Percentiles rank a stretch among this genome's conserved stretches.
phyloP scores from a whole-genome alignment of 2,888 invertebrate genomes.

The Pollenia angustigena region DNA sequence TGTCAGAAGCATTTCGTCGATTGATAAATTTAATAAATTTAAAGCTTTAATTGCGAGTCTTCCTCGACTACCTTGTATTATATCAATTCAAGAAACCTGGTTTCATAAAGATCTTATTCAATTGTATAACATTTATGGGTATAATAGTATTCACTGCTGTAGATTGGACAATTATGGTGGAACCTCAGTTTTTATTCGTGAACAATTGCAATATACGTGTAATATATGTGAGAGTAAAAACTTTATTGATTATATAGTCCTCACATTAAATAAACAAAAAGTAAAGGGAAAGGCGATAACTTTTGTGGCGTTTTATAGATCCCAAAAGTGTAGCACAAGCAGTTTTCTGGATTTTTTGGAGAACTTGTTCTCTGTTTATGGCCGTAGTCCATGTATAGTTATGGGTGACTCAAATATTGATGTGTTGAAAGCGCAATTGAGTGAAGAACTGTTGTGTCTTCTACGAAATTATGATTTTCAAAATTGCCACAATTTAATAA shows the following conservation, averaged over 20 bases:
- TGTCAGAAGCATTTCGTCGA: conserved; percentile 13
- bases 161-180: conserved; percentile 1
- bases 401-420: neutral
- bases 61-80: neutral
- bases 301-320: too few relatives aligned
- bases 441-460: too few relatives aligned
- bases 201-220: neutral
- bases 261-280: neutral
- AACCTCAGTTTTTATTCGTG: neutral
- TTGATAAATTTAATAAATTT: conserved; percentile 40
- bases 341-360: too few relatives aligned
- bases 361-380: too few relatives aligned
- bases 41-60: neutral
- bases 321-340: too few relatives aligned
- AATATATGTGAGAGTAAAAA: neutral
- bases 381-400: neutral
- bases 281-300: too few relatives aligned
- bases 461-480: too few relatives aligned
- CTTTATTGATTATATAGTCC: neutral
- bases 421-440: neutral
- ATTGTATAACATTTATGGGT: neutral
- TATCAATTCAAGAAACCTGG: conserved; percentile 24
- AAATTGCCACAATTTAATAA: too few relatives aligned
- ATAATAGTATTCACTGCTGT: neutral
- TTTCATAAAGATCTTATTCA: neutral